Base-by-base conservation (phyloP, 2,113 vertebrate species). In the Anhinga rufa region DNA sequence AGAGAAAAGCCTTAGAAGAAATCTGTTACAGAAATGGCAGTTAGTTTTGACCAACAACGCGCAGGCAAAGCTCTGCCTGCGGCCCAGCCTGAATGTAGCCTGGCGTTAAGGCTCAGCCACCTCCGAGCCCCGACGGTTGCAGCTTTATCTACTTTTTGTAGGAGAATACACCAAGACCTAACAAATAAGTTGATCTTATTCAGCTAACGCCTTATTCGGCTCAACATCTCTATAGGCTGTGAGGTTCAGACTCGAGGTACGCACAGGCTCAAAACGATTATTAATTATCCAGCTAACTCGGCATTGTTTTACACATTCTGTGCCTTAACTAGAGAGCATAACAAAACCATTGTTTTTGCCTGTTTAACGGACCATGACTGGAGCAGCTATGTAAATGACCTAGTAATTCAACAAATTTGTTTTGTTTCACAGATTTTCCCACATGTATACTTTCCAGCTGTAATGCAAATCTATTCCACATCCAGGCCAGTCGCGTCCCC, bases 371-470 rank as follows among this genome's bases (percentile, higher is more conserved):
- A 97, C 95, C 97, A 72, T 95, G 96, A 95, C 66, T 32, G 74
- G 40, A 91, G 75, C 82, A 91, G 89, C 95, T 91, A 93, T 90
- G 82, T 52, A 95, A 98, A 96, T 94, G 96, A 92, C 92, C 95
- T 40, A 89, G 82, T 86, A 82, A 97, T 93, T 93, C 95, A 85
- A 52, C 93, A 81, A 86, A 90, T 90, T 91, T 12, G 83, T 95
- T 97, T 96, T 96, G 93, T 97, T 79, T 89, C 95, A 77, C 80
- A 68, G 86, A 95, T 96, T 97, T 92, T 85, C 97, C 97, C 97
- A 92, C 46, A 94, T 75, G 95, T 58, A 82, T 32, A 70, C 92
- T 95, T 94, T n/a, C 61, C 80, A 70, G 94, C 36, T 90, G 78
- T 49, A 91, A 93, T 48, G 72, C 20, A 77, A 82, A 72, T 79